Evolutionary conservation across 2,888 invertebrate genomes (phyloP).

Genomic region (Ferdinandea cuprea): DNA sequence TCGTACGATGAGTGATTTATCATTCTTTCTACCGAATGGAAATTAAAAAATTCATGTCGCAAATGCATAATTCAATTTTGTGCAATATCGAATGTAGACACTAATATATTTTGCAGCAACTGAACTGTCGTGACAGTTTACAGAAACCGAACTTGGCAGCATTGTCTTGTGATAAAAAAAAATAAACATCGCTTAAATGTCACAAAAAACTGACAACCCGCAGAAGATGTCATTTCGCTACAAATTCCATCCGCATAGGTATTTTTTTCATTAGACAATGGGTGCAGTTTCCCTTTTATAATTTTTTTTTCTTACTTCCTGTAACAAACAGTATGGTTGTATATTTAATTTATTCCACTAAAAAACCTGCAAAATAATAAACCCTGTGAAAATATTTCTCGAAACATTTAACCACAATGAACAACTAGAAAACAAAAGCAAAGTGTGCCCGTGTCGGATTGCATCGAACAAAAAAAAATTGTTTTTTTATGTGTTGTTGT

Average conservation of each 20-base stretch:
- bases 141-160: slow-evolving; percentile 19
- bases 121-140: not conserved
- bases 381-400: slow-evolving; percentile 7
- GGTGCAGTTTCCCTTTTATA: slow-evolving; percentile 70
- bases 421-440: slow-evolving; percentile 47
- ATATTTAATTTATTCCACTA: slow-evolving; percentile 11
- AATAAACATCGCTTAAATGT: slow-evolving; percentile 30
- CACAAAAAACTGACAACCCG: slow-evolving; percentile 45
- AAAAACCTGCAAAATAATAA: slow-evolving; percentile 13
- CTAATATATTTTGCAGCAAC: too few relatives aligned
- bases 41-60: too few relatives aligned
- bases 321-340: slow-evolving; percentile 44
- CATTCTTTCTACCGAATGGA: too few relatives aligned
- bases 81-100: not conserved
- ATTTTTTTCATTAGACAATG: slow-evolving; percentile 66
- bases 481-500: slow-evolving; percentile 52
- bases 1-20: too few relatives aligned
- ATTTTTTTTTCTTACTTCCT: slow-evolving; percentile 61
- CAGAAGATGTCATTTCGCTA: slow-evolving; percentile 57
- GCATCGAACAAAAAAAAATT: slow-evolving; percentile 28
- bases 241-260: slow-evolving; percentile 57
- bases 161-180: slow-evolving; percentile 6
- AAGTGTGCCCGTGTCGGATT: slow-evolving; percentile 57
- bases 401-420: slow-evolving; percentile 19
- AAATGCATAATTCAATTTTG: too few relatives aligned